phyloP scores from a whole-genome alignment of 2,888 invertebrate genomes.

The Chromoteleia sp. region DNA sequence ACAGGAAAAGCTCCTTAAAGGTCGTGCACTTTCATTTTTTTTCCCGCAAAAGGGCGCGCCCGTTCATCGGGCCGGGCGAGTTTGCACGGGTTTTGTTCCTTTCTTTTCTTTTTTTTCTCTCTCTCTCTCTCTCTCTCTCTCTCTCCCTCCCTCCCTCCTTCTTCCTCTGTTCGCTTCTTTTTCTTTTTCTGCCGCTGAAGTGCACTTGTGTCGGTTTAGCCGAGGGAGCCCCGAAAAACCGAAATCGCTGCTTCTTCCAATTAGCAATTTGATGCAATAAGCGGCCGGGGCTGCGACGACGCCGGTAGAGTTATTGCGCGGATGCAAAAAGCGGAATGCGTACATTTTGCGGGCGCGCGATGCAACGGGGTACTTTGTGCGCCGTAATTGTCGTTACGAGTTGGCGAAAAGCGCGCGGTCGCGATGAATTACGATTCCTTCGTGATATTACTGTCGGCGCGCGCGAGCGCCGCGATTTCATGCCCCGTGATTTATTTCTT shows the following conservation, averaged over 20 bases:
- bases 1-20: too few relatives aligned
- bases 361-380: conserved; percentile 32
- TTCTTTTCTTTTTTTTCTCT: background rate
- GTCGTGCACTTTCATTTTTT: conserved; percentile 6
- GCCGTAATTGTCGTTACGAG: conserved; percentile 55
- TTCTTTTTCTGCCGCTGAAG: conserved; percentile 14
- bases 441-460: conserved; percentile 46
- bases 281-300: conserved; percentile 67
- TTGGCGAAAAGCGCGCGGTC: conserved; percentile 19
- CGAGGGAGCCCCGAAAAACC: conserved; percentile 46
- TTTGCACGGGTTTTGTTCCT: background rate
- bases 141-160: too few relatives aligned
- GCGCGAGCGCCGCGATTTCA: conserved; percentile 23
- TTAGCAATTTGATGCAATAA: conserved; percentile 83
- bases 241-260: conserved; percentile 73
- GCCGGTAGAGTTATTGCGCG: conserved; percentile 44
- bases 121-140: too few relatives aligned
- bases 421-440: conserved; percentile 56
- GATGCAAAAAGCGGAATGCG: conserved; percentile 53
- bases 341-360: conserved; percentile 47
- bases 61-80: background rate
- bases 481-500: conserved; percentile 36
- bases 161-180: too few relatives aligned
- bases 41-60: background rate
- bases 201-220: conserved; percentile 36